Evolutionary conservation across 2,113 vertebrate genomes (phyloP).

Genomic region (Heterotilapia buettikoferi): DNA sequence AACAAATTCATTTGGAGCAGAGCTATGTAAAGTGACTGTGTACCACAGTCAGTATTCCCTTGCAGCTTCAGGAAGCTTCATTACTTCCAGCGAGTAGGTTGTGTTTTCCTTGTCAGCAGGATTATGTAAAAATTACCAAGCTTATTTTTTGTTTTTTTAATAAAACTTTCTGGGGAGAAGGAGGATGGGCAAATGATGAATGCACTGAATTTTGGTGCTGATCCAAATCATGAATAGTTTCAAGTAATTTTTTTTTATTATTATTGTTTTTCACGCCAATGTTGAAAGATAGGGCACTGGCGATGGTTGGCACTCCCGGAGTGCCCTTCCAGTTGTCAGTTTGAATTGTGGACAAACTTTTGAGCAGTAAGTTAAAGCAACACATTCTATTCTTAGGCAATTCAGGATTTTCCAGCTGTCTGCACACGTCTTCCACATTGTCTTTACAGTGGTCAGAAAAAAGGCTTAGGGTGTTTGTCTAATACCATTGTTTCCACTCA

Average conservation of each 20-base stretch:
- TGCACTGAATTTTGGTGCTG: not conserved
- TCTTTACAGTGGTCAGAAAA: not conserved
- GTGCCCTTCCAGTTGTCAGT: not conserved
- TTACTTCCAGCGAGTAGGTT: not conserved
- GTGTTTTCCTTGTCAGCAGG: not conserved
- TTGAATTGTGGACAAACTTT: not conserved
- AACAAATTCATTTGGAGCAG: not conserved
- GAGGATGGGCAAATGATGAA: not conserved
- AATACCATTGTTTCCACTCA: not conserved
- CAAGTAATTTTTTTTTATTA: not conserved
- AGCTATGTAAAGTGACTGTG: not conserved
- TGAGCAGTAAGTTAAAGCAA: not conserved
- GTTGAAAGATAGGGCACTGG: not conserved
- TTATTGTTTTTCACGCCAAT: not conserved
- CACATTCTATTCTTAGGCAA: not conserved
- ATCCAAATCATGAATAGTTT: not conserved
- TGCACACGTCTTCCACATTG: not conserved
- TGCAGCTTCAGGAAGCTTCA: not conserved
- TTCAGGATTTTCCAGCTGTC: not conserved
- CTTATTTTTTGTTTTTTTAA: rapidly evolving
- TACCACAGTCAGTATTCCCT: not conserved
- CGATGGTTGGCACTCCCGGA: too few relatives aligned
- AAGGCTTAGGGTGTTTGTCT: not conserved
- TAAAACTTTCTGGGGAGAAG: not conserved
- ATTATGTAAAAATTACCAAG: not conserved